These are phyloP conservation scores for Taurulus bubalis DNA, from an alignment of 2,113 vertebrate genomes.

Conservation along the genomic window DNA sequence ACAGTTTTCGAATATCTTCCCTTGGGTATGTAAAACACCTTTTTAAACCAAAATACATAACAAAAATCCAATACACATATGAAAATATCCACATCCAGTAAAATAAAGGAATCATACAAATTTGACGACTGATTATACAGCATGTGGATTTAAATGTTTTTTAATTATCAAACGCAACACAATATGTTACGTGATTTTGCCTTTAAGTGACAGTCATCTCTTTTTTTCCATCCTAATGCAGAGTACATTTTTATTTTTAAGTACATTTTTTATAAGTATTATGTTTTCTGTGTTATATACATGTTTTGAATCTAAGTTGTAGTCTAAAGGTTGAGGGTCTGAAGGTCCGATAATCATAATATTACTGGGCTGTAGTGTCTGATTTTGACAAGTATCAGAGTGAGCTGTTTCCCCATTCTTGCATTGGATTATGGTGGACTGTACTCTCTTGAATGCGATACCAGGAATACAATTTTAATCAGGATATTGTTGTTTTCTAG, in stretches of 20 bases:
- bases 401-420: not conserved
- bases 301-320: too few relatives aligned
- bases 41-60: conserved; percentile 1
- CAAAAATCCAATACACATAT: not conserved
- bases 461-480: not conserved
- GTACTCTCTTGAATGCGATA: not conserved
- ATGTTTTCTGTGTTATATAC: too few relatives aligned
- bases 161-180: not conserved
- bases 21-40: too few relatives aligned
- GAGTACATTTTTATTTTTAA: too few relatives aligned
- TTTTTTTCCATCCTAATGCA: too few relatives aligned
- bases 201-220: not conserved
- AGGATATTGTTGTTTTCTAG: not conserved
- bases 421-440: not conserved
- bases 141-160: not conserved
- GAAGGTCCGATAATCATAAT: too few relatives aligned
- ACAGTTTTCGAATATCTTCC: not conserved
- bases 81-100: not conserved
- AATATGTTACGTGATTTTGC: not conserved
- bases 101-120: not conserved
- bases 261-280: too few relatives aligned
- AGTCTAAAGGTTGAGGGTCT: too few relatives aligned
- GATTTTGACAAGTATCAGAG: too few relatives aligned
- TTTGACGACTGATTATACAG: not conserved
- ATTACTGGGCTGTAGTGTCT: too few relatives aligned